These are phyloP conservation scores for Bombus difficillimus DNA, from an alignment of 1,140 invertebrate genomes.

Conservation along the genomic window DNA sequence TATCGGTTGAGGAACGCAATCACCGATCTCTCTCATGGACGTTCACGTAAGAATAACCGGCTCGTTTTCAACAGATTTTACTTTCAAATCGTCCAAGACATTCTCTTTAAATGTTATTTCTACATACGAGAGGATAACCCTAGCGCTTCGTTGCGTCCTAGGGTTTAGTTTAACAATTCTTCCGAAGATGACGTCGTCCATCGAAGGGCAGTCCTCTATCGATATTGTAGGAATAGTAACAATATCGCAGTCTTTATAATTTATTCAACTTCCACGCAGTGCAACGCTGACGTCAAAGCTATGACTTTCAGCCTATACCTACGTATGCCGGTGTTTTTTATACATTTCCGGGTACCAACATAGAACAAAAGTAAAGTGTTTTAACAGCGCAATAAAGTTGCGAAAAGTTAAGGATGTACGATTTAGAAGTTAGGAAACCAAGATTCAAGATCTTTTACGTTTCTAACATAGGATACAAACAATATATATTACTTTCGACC, in stretches of 20 bases:
- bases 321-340: neutral
- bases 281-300: neutral
- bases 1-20: slow-evolving; percentile 33
- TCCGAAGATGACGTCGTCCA: slow-evolving; percentile 6
- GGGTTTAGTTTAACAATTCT: slow-evolving; percentile 30
- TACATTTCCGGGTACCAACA: neutral
- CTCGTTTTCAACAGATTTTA: slow-evolving; percentile 52
- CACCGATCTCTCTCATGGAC: slow-evolving; percentile 9
- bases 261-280: neutral
- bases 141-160: neutral
- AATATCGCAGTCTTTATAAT: neutral
- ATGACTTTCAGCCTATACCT: no score
- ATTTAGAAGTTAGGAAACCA: no score
- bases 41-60: neutral
- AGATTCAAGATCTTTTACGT: neutral
- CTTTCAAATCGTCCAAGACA: slow-evolving; percentile 61
- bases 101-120: slow-evolving; percentile 71
- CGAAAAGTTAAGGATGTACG: no score
- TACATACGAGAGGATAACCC: slow-evolving; percentile 24
- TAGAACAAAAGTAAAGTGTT: neutral
- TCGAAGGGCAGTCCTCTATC: neutral
- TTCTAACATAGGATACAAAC: neutral
- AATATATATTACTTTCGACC: no score
- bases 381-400: neutral
- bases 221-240: neutral